Evolutionary conservation across 2,113 vertebrate species (phyloP), one percentile per base, ranked within the genome.

Genomic region (Chitala chitala): DNA sequence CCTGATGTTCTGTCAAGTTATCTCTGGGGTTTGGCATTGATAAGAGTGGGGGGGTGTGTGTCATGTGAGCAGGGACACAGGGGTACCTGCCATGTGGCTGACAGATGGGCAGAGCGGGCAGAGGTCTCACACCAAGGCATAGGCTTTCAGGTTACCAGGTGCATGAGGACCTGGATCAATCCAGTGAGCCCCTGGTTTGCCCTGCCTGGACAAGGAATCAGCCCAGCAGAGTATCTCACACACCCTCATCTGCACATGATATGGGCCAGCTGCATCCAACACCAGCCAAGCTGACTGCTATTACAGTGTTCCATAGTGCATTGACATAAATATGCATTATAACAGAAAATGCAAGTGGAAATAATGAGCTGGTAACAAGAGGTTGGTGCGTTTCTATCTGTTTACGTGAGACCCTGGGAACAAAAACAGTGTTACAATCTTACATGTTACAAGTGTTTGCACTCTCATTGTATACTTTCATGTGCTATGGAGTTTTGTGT

Each of bases 11-110:
- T 68, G 7, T 66, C 66, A 51, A 61, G 74, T 36, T 26, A 17
- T 65, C 55, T 51, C 44, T 68, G 3, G 29, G 74, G 38, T 56
- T 72, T 72, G 55, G 74, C 55, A 70, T 15, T 58, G 38, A n/a
- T n/a, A 12, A 26, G 42, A 36, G 44, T 51, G 58, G n/a, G 26
- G 40, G 44, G 42, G 56, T 24, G 40, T 17, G 42, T 5, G 10
- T 15, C 17, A 7, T n/a, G n/a, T 15, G 20, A 51, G 40, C 10
- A 33, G 17, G 63, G 20, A 20, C 38, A 13, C n/a, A 7, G 44
- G 72, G 5, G 44, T 36, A 17, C 26, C 17, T 48, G 58, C 72
- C 22, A 64, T 64, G 72, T 50, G 72, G 44, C n/a, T 36, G 58
- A 64, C 72, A 63, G 72, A 64, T 73, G 72, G 72, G 29, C 44